These are phyloP conservation scores for Sciurus carolinensis DNA, from an alignment of 2,797 vertebrate genomes.

Conservation along the genomic window DNA sequence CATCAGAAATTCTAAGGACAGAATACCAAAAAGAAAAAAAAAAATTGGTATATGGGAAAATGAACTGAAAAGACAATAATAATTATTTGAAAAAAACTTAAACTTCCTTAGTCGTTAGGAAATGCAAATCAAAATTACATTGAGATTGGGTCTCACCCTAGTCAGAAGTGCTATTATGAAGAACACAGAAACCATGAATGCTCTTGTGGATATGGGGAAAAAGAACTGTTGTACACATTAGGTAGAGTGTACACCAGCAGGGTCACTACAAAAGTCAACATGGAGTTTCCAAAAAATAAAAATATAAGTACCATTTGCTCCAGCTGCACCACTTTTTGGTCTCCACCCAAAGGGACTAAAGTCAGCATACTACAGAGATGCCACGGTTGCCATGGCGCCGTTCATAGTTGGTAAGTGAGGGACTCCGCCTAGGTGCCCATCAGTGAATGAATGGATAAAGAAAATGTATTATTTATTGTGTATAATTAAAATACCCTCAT, in stretches of 20 bases:
- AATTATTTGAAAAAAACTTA: neutral
- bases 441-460: neutral
- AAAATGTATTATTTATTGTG: neutral
- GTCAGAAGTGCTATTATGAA: neutral
- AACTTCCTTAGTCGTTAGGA: neutral
- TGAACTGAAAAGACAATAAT: neutral
- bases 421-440: neutral
- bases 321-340: too few species aligned
- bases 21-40: too few species aligned
- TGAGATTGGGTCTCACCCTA: neutral
- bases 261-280: too few species aligned
- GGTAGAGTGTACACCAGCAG: too few species aligned
- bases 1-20: too few species aligned
- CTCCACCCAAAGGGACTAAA: neutral
- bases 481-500: too few species aligned
- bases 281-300: too few species aligned
- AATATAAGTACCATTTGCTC: too few species aligned
- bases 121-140: neutral
- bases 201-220: too few species aligned
- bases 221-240: too few species aligned
- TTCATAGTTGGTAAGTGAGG: neutral
- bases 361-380: neutral
- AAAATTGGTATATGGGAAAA: neutral
- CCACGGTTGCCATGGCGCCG: neutral
- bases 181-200: neutral